These are phyloP conservation scores for Halcyon badia DNA, from an alignment of 2,797 vertebrate species.

Conservation along the genomic window DNA sequence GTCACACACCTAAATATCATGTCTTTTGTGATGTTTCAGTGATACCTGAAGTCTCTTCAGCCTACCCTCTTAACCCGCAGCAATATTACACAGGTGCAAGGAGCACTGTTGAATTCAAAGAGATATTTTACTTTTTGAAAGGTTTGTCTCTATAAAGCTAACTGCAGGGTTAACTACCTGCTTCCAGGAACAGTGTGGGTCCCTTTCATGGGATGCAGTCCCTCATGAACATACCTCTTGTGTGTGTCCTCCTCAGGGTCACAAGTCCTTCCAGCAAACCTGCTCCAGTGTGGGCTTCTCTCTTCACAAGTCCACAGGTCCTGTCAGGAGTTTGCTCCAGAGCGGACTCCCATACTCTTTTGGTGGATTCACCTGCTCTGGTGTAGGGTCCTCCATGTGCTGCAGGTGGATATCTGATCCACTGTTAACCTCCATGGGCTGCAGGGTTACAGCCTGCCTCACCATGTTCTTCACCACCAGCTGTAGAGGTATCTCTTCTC, in stretches of 20 bases:
- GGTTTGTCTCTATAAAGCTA: neutral
- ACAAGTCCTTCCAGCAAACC: neutral
- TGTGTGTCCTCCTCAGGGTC: no score
- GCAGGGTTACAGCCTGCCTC: neutral
- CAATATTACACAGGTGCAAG: neutral
- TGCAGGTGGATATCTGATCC: neutral
- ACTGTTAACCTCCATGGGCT: no score
- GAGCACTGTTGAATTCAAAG: rapidly evolving
- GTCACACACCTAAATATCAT: neutral
- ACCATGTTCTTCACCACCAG: rapidly evolving
- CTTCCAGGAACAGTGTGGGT: neutral
- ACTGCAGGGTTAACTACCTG: neutral
- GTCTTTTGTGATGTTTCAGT: neutral
- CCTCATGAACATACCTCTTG: neutral
- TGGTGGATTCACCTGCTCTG: neutral
- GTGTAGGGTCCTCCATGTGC: no score
- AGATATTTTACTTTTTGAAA: neutral
- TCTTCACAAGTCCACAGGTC: neutral
- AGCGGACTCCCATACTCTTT: neutral
- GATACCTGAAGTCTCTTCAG: neutral
- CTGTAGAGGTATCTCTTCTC: neutral
- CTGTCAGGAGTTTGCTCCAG: neutral
- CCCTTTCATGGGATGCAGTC: no score
- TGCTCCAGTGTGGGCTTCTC: neutral
- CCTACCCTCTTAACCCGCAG: neutral